phyloP scores from a whole-genome alignment of 2,113 vertebrate species.

The Emydura subglobosa region DNA sequence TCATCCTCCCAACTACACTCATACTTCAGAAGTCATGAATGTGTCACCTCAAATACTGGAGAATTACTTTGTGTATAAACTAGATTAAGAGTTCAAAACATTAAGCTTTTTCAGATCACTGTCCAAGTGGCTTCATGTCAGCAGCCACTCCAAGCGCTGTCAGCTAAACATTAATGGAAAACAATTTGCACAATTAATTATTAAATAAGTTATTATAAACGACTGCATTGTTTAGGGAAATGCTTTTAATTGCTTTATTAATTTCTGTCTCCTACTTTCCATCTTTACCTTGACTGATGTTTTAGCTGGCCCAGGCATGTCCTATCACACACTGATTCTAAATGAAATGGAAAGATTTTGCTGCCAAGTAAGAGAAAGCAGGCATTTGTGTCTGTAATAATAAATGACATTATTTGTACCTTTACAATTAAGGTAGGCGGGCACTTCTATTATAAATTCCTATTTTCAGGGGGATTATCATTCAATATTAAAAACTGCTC shows the following conservation, averaged over 20 bases:
- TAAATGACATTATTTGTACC: neutral
- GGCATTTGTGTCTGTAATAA: neutral
- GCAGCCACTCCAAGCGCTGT: neutral
- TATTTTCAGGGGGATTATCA: neutral
- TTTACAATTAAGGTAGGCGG: neutral
- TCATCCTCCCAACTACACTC: neutral
- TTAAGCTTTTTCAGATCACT: neutral
- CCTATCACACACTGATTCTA: neutral
- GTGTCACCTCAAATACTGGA: neutral
- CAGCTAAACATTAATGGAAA: neutral
- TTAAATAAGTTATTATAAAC: neutral
- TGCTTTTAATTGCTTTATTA: neutral
- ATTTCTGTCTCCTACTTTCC: neutral
- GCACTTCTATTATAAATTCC: neutral
- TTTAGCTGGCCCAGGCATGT: neutral
- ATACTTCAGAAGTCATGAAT: neutral
- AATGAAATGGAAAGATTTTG: neutral
- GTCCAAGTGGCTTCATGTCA: neutral
- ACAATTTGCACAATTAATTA: neutral
- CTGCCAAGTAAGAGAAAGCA: neutral
- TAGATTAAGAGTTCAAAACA: neutral
- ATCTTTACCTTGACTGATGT: neutral
- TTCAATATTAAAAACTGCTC: neutral
- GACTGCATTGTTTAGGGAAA: neutral
- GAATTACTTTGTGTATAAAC: neutral